Percentiles rank a stretch among this genome's conserved stretches.
These are phyloP conservation scores for Trichonephila clavata DNA, from an alignment of 1,140 invertebrate genomes.

Conservation along the genomic window DNA sequence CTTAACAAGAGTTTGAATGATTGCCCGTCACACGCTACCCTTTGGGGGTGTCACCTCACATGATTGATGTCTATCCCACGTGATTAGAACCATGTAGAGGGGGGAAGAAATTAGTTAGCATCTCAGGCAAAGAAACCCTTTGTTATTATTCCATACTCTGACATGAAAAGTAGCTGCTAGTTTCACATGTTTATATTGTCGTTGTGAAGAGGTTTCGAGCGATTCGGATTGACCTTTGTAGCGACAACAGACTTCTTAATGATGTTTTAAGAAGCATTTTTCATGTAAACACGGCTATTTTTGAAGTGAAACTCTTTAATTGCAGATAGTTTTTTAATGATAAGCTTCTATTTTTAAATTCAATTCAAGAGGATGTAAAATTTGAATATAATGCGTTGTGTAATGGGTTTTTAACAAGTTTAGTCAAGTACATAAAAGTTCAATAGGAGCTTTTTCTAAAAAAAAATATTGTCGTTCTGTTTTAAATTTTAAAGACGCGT, in stretches of 20 bases:
- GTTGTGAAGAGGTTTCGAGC: background rate
- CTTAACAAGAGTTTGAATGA: conserved; percentile 45
- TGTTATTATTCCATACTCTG: conserved; percentile 10
- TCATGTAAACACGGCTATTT: background rate
- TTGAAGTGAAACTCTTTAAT: background rate
- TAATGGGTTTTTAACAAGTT: background rate
- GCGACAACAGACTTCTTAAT: background rate
- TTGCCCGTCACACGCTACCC: conserved; percentile 13
- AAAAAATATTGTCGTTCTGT: too few relatives aligned
- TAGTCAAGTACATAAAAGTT: too few relatives aligned
- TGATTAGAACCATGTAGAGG: conserved; percentile 31
- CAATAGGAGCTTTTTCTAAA: too few relatives aligned
- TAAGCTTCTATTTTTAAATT: background rate
- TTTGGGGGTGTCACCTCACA: conserved; percentile 29
- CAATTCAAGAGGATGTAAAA: background rate
- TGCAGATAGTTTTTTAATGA: background rate
- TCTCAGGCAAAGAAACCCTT: background rate
- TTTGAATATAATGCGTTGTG: background rate
- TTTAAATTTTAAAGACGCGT: too few relatives aligned
- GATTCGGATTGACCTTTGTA: background rate
- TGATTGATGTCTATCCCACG: conserved; percentile 40
- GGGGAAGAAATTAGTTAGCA: conserved; percentile 30
- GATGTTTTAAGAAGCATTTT: background rate
- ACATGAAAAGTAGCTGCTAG: conserved; percentile 9
- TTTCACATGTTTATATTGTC: background rate